Conservation (phyloP, 2,797 vertebrate species). For the Astyanax mexicanus region DNA sequence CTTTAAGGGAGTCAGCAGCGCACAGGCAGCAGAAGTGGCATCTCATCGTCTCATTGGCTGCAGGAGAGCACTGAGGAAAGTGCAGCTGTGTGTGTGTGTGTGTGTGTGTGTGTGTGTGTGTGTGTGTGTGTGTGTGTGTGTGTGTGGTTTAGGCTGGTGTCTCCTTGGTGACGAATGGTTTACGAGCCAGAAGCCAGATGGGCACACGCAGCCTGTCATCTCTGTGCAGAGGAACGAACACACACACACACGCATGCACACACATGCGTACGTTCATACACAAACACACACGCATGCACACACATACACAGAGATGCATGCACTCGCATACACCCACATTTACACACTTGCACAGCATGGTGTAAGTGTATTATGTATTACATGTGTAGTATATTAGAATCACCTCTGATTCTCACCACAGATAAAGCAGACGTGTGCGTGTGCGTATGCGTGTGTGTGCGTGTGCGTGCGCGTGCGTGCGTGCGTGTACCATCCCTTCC, state of each 20-base stretch:
- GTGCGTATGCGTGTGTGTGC: slow-evolving; percentile 37
- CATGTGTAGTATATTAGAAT: slow-evolving; percentile 59
- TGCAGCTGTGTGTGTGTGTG: slow-evolving; percentile 45
- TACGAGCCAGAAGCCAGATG: slow-evolving; percentile 60
- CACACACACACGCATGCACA: slow-evolving; percentile 25
- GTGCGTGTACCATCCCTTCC: slow-evolving; percentile 40
- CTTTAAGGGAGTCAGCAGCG: slow-evolving; percentile 74
- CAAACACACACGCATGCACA: slow-evolving; percentile 31
- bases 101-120: slow-evolving; percentile 42
- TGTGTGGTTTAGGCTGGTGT: slow-evolving; percentile 46
- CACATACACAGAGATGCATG: slow-evolving; percentile 26
- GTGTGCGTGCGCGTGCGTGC: slow-evolving; percentile 32
- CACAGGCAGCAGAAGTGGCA: slow-evolving; percentile 69
- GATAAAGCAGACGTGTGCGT: slow-evolving; percentile 44
- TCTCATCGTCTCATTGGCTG: slow-evolving; percentile 70
- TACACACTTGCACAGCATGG: slow-evolving; percentile 20
- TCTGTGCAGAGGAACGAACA: slow-evolving; percentile 42
- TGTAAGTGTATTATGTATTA: slow-evolving; percentile 46
- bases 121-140: slow-evolving; percentile 40
- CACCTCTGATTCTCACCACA: slow-evolving; percentile 44
- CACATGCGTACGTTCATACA: slow-evolving; percentile 24
- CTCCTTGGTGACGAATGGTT: slow-evolving; percentile 57
- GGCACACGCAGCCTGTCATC: slow-evolving; percentile 57
- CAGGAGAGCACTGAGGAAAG: slow-evolving; percentile 61
- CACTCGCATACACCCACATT: slow-evolving; percentile 27